These are phyloP conservation scores for Acromyrmex echinatior DNA, from an alignment of 1,140 invertebrate genomes.

Conservation along the genomic window DNA sequence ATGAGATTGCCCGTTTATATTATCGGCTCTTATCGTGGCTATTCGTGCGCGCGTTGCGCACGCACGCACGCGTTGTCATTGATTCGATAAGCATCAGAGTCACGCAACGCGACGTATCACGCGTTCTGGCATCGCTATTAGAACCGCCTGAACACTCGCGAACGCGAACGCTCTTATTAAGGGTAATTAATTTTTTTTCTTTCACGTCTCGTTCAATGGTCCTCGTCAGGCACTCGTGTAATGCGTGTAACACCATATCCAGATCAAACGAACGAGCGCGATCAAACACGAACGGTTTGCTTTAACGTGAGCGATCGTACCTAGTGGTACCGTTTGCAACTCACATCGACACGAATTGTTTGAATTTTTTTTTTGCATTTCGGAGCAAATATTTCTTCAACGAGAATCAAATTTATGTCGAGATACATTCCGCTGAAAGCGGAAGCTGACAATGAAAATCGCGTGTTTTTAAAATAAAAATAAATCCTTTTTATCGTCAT, in stretches of 20 bases:
- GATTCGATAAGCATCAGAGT: conserved; percentile 52
- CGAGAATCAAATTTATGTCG: conserved; percentile 14
- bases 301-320: background rate
- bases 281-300: background rate
- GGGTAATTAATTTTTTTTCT: conserved; percentile 57
- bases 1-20: conserved; percentile 57
- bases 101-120: conserved; percentile 46
- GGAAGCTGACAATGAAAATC: background rate
- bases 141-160: background rate
- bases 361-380: background rate
- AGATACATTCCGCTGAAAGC: background rate
- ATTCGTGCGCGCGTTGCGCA: conserved; percentile 32
- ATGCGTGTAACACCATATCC: background rate
- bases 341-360: background rate
- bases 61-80: conserved; percentile 56
- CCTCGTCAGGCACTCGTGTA: background rate
- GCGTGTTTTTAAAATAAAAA: background rate
- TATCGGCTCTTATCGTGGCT: conserved; percentile 12
- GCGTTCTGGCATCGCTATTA: background rate
- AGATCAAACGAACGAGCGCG: conserved; percentile 9
- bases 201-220: background rate
- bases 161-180: conserved; percentile 20
- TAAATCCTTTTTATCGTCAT: background rate
- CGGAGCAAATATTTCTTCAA: conserved; percentile 6
- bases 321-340: background rate